Evolutionary conservation across 2,113 vertebrate species (phyloP).

Genomic region (Salminus brasiliensis): DNA sequence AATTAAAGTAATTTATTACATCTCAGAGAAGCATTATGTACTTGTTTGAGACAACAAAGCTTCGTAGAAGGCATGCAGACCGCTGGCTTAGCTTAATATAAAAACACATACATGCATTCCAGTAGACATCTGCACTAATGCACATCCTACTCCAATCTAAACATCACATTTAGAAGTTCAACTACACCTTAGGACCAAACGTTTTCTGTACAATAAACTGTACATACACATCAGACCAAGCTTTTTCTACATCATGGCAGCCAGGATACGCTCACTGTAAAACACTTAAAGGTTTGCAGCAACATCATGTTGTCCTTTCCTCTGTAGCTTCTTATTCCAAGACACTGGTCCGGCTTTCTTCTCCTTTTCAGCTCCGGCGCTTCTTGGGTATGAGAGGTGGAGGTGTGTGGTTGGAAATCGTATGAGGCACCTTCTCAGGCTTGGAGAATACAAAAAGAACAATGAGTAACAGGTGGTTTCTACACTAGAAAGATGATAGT

Average conservation of each 20-base stretch:
- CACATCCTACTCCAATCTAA: neutral
- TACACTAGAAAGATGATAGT: neutral
- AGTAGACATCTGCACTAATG: neutral
- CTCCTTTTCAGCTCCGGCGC: conserved; percentile 57
- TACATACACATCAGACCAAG: neutral
- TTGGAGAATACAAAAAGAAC: conserved; percentile 50
- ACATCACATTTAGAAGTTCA: neutral
- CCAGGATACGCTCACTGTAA: neutral
- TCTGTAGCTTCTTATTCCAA: neutral
- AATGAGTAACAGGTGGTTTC: neutral
- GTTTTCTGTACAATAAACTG: conserved; percentile 29
- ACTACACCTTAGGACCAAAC: conserved; percentile 5
- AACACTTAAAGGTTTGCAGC: neutral
- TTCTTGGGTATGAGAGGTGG: conserved; percentile 75
- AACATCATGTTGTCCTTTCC: neutral
- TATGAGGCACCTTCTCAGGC: conserved; percentile 66
- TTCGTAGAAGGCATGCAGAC: neutral
- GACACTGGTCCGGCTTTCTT: neutral
- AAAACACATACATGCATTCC: conserved; percentile 18
- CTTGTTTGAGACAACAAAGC: conserved; percentile 24
- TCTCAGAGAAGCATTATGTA: conserved; percentile 27
- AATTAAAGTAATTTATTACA: conserved; percentile 55
- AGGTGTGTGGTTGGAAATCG: conserved; percentile 54
- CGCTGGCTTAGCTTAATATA: neutral
- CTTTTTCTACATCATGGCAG: neutral